Evolutionary conservation across 2,888 invertebrate species (phyloP), one percentile per base, ranked within the genome.

Genomic region (Drosophila glabriapex): DNA sequence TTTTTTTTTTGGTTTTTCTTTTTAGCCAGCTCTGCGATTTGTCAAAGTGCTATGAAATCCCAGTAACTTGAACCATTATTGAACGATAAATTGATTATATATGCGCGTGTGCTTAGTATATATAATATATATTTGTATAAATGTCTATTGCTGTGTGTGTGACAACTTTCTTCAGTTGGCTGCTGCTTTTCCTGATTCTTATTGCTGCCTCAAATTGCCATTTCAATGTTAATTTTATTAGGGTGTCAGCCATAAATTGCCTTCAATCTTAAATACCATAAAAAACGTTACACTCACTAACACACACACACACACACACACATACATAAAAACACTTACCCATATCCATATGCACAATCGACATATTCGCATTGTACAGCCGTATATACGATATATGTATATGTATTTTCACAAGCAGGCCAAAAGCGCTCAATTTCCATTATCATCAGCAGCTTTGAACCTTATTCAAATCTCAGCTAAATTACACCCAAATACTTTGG

Each of bases 181-280:
- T 56, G 64, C 58, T 66, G 68, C 68, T 64, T 79, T 37, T 61
- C 70, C 73, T 83, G 80, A 76, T 76, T 68, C 78, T 78, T 80
- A 80, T 81, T 80, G 76, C 83, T 80, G 90, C 92, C 89, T 87
- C 87, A 87, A 89, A 87, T 89, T 87, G 91, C 80, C 85, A 85
- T 91, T 91, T 86, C 87, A 80, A 92, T 91, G 92, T 89, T 92
- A 92, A 92, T 92, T 91, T 91, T 92, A 91, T 91, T 92, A 83
- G 82, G 85, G 91, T 91, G 90, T 83, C 80, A 82, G 81, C 85
- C 83, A 92, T 92, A 92, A 91, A 92, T 92, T 84, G 81, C 80
- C 82, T 85, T 85, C 89, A 92, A 92, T 92, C 91, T 91, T 92
- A 91, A 92, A 92, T 90, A 91, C 82, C 85, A 91, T 90, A 91